These are phyloP conservation scores for Orthosia incerta DNA, from an alignment of 2,888 invertebrate species.

Conservation along the genomic window DNA sequence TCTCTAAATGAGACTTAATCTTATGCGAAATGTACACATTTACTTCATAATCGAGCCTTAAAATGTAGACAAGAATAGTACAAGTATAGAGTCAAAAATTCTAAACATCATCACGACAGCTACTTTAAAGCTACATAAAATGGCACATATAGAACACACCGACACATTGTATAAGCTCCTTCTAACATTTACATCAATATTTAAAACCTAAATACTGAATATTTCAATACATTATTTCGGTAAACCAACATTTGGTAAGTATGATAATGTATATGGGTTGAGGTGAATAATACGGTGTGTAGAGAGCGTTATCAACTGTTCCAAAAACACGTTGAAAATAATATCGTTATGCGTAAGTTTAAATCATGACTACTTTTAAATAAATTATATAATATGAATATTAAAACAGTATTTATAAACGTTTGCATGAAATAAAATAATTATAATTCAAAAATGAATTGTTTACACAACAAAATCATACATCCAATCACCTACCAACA, in stretches of 20 bases:
- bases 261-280: not conserved
- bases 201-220: slow-evolving; percentile 33
- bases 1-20: slow-evolving; percentile 41
- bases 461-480: slow-evolving; percentile 46
- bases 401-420: not conserved
- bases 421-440: slow-evolving; percentile 5
- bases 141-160: slow-evolving; percentile 85
- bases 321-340: slow-evolving; percentile 11
- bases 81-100: slow-evolving; percentile 52
- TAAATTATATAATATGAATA: not conserved
- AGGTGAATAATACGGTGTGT: slow-evolving; percentile 32
- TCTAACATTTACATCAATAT: slow-evolving; percentile 59
- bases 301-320: slow-evolving; percentile 31
- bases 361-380: slow-evolving; percentile 11
- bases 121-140: slow-evolving; percentile 67
- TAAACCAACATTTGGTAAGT: slow-evolving; percentile 27
- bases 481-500: slow-evolving; percentile 62
- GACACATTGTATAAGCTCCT: slow-evolving; percentile 75
- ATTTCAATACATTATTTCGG: slow-evolving; percentile 17
- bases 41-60: slow-evolving; percentile 12
- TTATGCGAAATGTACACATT: slow-evolving; percentile 3
- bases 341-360: not conserved
- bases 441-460: slow-evolving; percentile 31
- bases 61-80: slow-evolving; percentile 17
- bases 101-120: slow-evolving; percentile 56